Percentiles rank a stretch among this genome's conserved stretches.
Evolutionary conservation across 2,113 vertebrate species (phyloP).

Genomic region (Hymenochirus boettgeri): DNA sequence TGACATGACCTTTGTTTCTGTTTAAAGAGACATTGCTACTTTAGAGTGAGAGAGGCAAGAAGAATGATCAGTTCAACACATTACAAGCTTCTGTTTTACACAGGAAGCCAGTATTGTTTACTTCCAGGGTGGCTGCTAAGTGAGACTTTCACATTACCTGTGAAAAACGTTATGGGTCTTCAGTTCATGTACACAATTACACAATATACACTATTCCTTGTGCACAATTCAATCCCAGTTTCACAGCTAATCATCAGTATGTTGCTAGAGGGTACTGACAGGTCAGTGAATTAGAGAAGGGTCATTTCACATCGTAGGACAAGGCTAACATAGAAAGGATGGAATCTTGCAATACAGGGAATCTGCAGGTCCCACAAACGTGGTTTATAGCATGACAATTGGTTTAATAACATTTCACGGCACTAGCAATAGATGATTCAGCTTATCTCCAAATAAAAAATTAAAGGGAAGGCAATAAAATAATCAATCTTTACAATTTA

Average conservation of each 20-base stretch:
- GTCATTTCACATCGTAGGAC: slow-evolving; percentile 4
- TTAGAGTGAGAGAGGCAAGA: neutral
- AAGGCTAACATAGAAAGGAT: slow-evolving; percentile 23
- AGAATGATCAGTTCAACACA: neutral
- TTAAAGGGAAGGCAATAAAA: too few species aligned
- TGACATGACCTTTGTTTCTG: neutral
- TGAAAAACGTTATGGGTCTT: neutral
- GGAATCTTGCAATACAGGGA: slow-evolving; percentile 15
- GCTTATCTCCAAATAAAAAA: too few species aligned
- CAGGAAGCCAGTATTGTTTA: neutral
- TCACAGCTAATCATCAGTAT: slow-evolving; percentile 26
- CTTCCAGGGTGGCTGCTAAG: neutral
- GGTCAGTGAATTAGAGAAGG: slow-evolving; percentile 16
- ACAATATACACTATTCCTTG: neutral
- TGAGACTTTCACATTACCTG: neutral
- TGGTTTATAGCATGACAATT: neutral
- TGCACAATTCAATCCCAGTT: slow-evolving; percentile 23
- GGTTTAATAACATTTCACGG: too few species aligned
- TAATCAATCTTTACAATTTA: too few species aligned
- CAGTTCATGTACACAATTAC: too few species aligned
- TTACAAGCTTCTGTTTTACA: neutral
- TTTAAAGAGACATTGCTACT: neutral
- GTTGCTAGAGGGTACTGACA: slow-evolving; percentile 18
- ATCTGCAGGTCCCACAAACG: neutral
- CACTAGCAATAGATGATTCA: too few species aligned